Evolutionary conservation across 2,113 vertebrate species (phyloP), one percentile per base, ranked within the genome.

Genomic region (Capreolus pygargus): DNA sequence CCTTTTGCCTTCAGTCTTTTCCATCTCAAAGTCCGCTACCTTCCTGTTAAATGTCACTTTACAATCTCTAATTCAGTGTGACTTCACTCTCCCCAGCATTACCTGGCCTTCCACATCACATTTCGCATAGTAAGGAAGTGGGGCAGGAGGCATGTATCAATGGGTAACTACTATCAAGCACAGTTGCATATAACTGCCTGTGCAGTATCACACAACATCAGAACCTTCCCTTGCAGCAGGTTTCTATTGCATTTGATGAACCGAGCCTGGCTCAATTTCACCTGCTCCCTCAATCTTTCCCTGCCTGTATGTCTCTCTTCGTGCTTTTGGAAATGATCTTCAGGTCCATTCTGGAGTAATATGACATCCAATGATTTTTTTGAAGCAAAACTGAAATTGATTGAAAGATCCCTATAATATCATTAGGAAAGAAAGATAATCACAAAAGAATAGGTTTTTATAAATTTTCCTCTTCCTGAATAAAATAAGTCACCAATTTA

Each of bases 401-500:
- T 57, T 28, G 14, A 91, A 94, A 74, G 19, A 84, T 36, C 6
- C 23, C 21, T 19, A 67, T 47, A 36, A 93, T 14, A 91, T 81
- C 50, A 21, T 19, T 23, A n/a, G 14, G 1, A 6, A 0, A 1
- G 7, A 47, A 58, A 64, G 13, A 30, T 8, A 61, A 55, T 83
- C 39, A 58, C 39, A 70, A 70, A 94, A 95, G 52, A 54, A 61
- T 2, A 47, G 7, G 27, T 55, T 95, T 97, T 88, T 23, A 82
- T 27, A 55, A 57, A 45, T 17, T 36, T 95, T 88, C 89, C 70
- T 93, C 67, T 70, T 86, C 4, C 1, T 58, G 45, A 60, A 19
- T 50, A 82, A 98, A 76, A 84, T 21, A 95, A 83, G 36, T n/a
- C 79, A 84, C n/a, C 47, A 74, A 78, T 57, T 85, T 96, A 58